These are phyloP conservation scores for Myotis planiceps DNA, from an alignment of 2,797 vertebrate genomes.

Conservation along the genomic window DNA sequence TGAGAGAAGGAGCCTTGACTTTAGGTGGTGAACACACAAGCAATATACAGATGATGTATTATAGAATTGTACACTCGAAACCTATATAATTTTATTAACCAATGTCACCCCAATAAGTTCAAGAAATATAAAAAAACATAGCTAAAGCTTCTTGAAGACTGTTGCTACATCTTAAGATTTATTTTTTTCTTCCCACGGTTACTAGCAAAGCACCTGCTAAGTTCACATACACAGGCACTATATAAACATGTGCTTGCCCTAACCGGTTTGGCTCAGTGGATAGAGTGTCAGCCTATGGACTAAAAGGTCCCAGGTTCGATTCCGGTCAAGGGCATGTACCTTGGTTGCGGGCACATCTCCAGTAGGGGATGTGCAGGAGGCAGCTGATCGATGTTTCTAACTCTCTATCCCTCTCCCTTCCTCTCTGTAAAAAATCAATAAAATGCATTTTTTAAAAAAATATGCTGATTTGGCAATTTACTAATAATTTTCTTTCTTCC, in stretches of 20 bases:
- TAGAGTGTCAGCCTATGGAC: no score
- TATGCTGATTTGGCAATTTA: background rate
- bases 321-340: no score
- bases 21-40: background rate
- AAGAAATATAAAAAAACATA: background rate
- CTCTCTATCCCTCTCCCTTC: no score
- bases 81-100: background rate
- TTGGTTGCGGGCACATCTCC: no score
- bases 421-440: no score
- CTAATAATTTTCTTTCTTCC: background rate
- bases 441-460: background rate
- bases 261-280: no score
- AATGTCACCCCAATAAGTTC: background rate
- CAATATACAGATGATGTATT: background rate
- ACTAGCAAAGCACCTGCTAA: background rate
- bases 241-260: background rate
- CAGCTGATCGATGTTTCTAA: no score
- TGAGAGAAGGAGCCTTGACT: background rate
- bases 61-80: background rate
- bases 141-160: background rate
- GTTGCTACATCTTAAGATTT: background rate
- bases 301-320: no score
- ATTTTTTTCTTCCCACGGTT: background rate
- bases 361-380: no score
- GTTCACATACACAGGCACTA: background rate